Conservation (phyloP, 2,113 vertebrate genomes). For the Antigone vipio region DNA sequence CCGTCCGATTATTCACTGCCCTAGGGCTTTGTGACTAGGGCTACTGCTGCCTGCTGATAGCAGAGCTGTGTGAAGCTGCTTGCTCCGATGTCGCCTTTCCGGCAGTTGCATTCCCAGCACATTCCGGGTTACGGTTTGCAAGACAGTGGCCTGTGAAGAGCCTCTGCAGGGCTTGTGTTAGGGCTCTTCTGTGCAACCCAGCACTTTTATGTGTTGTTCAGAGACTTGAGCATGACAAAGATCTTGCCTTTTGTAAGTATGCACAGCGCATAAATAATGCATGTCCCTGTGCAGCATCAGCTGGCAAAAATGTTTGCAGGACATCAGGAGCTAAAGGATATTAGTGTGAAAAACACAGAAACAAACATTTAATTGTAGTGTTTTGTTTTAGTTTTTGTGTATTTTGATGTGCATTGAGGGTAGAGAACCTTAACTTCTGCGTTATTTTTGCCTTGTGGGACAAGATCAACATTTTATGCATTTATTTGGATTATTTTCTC, state of each 20-base stretch:
- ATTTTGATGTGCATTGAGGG: background rate
- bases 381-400: background rate
- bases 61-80: background rate
- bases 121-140: rapidly evolving
- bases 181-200: background rate
- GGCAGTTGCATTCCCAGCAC: background rate
- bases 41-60: rapidly evolving
- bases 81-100: background rate
- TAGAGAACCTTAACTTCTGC: background rate
- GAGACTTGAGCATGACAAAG: background rate
- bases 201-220: background rate
- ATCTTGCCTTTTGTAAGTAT: background rate
- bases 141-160: background rate
- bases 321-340: background rate
- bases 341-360: background rate
- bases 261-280: background rate
- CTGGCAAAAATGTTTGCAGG: background rate
- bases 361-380: background rate
- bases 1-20: background rate
- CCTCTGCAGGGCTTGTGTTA: background rate
- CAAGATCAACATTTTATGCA: background rate
- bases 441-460: background rate
- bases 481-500: background rate
- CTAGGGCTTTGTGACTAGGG: background rate
- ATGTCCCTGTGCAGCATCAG: background rate